These are phyloP conservation scores for Climacteris rufus DNA, from an alignment of 2,113 vertebrate species.

Conservation along the genomic window DNA sequence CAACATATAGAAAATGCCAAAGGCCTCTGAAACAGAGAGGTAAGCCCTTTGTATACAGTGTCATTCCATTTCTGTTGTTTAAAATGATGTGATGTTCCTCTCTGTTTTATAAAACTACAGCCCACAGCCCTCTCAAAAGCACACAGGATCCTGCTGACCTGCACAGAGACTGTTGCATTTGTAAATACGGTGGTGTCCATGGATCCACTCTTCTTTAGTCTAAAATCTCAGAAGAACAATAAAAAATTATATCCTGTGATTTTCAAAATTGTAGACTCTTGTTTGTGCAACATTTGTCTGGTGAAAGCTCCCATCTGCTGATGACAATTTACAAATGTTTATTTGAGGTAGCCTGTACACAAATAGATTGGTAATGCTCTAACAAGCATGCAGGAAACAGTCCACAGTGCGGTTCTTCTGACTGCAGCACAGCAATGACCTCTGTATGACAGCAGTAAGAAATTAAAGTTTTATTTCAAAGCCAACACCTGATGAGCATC, in stretches of 20 bases:
- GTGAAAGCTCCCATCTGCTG: not conserved
- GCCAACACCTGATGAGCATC: not conserved
- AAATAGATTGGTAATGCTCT: not conserved
- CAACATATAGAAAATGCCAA: not conserved
- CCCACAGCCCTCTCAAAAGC: not conserved
- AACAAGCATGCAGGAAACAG: not conserved
- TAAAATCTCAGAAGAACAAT: not conserved
- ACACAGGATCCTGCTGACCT: not conserved
- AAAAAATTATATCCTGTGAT: not conserved
- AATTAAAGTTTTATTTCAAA: not conserved
- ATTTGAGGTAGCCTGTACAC: conserved; percentile 1
- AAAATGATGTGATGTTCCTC: not conserved
- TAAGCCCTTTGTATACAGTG: not conserved
- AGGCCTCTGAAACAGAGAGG: not conserved
- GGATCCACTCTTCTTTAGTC: not conserved
- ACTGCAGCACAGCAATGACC: not conserved
- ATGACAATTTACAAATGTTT: not conserved
- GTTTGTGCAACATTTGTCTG: not conserved
- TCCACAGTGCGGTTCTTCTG: not conserved
- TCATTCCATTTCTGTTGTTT: not conserved
- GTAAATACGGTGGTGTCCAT: not conserved
- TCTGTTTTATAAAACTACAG: not conserved
- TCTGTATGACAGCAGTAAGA: not conserved
- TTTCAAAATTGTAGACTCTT: not conserved
- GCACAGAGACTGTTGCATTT: not conserved